phyloP scores from a whole-genome alignment of 2,113 vertebrate genomes.

The Nibea albiflora region DNA sequence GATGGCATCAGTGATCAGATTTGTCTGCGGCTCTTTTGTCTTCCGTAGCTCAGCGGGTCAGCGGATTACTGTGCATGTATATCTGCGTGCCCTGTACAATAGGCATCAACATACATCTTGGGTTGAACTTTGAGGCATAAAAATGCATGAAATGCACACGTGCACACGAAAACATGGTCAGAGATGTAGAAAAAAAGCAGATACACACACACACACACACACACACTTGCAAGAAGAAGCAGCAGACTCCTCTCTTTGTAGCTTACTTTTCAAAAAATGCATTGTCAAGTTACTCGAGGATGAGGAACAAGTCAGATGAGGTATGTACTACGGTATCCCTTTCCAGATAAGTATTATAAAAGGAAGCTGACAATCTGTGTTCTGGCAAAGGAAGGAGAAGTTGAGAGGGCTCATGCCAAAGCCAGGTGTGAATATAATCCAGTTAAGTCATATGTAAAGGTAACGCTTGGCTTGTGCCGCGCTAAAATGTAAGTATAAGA shows the following conservation, averaged over 20 bases:
- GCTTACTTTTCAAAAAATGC: constrained; percentile 30
- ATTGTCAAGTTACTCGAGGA: constrained; percentile 26
- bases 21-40: constrained; percentile 58
- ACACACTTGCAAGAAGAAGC: neutral
- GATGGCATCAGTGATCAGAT: constrained; percentile 60
- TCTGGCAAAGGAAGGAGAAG: constrained; percentile 18
- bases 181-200: neutral
- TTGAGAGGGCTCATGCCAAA: constrained; percentile 16
- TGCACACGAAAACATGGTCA: neutral
- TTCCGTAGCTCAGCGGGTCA: constrained; percentile 50
- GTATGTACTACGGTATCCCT: constrained; percentile 28
- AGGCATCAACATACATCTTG: neutral
- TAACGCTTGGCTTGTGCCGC: no score
- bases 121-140: constrained; percentile 8
- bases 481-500: neutral
- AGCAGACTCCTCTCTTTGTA: neutral
- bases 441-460: constrained; percentile 8
- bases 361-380: constrained; percentile 33
- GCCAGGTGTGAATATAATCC: constrained; percentile 30
- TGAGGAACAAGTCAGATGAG: constrained; percentile 25
- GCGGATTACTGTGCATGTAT: constrained; percentile 20
- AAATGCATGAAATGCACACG: neutral
- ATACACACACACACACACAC: neutral
- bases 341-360: constrained; percentile 24
- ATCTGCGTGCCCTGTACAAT: neutral